Base-by-base conservation (phyloP, 1,140 invertebrate genomes). In the Lasioglossum albipes region DNA sequence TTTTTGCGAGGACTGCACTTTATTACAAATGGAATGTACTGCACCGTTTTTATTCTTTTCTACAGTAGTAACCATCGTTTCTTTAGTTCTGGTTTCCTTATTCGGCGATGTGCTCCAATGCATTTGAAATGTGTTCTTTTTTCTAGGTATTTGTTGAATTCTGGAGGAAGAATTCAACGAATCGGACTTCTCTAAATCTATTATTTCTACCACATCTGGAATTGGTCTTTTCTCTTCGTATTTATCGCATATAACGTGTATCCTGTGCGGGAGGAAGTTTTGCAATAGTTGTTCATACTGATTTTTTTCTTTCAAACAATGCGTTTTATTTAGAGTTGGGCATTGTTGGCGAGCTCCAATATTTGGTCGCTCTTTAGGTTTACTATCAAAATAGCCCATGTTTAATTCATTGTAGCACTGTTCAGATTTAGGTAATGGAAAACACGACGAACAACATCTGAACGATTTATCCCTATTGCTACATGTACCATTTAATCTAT, bases 251-350 rank as follows among this genome's bases (percentile, higher is more conserved):
- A 88, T 5, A 27, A 87, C 45, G 12, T 90, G 71, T 54, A 84
- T 78, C 41, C 83, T 84, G 12, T 73, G 82, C 7, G 89, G 85
- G 18, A 89, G 31, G 76, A 90, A 91, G 71, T 89, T 90, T 45
- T 91, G 84, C 7, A 93, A 41, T 78, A 93, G 61, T 36, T 91
- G 84, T 22, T 87, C 75, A 45, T 93, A 93, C n/a, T 92, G 86
- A 68, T 83, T 79, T 70, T 87, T 92, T 57, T 93, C 90, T 13
- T 77, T 79, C n/a, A 92, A 79, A 9, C 75, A 75, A 69, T 85
- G 73, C 2, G 90, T 87, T 45, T 83, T 89, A 7, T 62, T 77
- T 27, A 93, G 76, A 0, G 90, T 91, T 7, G 69, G 69, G 57
- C 77, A 74, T 66, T 71, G 79, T 18, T 71, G 52, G 31, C 72